A percentile compares a stretch with the other conserved stretches of the same genome.
Conservation (phyloP, 2,113 vertebrate genomes). For the Coptodon bakossiorum region DNA sequence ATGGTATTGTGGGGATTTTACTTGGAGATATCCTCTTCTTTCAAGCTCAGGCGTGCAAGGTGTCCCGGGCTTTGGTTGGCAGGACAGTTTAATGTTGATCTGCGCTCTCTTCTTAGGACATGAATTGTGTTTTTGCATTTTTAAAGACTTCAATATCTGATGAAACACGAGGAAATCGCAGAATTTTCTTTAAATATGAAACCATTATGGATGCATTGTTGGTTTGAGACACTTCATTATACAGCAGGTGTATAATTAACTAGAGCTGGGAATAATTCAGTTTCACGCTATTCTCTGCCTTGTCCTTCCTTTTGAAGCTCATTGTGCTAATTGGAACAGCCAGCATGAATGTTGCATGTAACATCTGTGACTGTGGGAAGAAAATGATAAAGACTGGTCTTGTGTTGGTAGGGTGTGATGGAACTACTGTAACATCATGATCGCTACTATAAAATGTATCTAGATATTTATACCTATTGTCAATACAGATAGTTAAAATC, state of each 20-base stretch:
- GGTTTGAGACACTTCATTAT: background rate
- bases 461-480: background rate
- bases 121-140: background rate
- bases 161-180: background rate
- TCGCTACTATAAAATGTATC: background rate
- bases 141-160: background rate
- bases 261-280: background rate
- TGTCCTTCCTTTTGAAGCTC: background rate
- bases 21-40: conserved; percentile 4
- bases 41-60: background rate
- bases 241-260: background rate
- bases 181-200: background rate
- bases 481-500: background rate
- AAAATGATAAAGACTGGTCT: background rate
- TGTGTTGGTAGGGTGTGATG: background rate
- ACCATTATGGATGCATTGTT: background rate
- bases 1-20: background rate
- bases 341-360: background rate
- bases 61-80: background rate
- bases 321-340: background rate
- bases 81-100: background rate
- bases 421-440: background rate
- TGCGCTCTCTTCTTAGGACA: background rate
- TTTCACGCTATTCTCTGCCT: background rate
- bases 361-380: background rate